A percentile compares a stretch with the other conserved stretches of the same genome.
phyloP scores from a whole-genome alignment of 2,797 vertebrate genomes.

The Phoebastria nigripes region DNA sequence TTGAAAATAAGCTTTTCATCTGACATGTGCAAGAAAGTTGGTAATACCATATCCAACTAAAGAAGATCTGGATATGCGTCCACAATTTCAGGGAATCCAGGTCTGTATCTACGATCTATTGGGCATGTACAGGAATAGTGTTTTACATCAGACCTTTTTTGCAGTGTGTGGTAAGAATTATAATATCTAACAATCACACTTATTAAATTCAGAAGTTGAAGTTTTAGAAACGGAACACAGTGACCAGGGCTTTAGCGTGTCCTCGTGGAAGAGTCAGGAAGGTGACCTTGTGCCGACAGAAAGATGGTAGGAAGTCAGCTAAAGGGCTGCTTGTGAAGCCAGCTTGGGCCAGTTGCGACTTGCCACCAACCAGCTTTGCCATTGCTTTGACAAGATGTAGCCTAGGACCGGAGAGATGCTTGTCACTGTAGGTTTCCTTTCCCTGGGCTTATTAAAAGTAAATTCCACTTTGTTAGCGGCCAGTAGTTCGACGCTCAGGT shows the following conservation, averaged over 20 bases:
- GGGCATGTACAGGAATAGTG: neutral
- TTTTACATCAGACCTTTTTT: neutral
- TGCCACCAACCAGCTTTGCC: neutral
- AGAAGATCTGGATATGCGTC: neutral
- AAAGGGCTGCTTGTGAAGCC: neutral
- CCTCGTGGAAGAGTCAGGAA: neutral
- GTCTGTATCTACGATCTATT: neutral
- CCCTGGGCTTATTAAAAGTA: neutral
- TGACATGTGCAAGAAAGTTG: neutral
- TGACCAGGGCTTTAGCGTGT: neutral
- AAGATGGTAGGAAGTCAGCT: neutral
- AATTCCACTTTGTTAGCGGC: neutral
- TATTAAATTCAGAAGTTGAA: neutral
- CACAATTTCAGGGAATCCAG: neutral
- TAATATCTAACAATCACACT: neutral
- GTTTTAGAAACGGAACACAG: neutral
- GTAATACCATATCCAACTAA: neutral
- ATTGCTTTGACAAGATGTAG: neutral
- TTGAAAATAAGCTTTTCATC: neutral
- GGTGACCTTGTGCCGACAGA: neutral
- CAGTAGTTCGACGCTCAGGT: neutral
- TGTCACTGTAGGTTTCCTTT: neutral
- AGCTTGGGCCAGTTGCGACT: accelerated
- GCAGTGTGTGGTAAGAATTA: neutral
- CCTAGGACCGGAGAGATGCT: neutral